Percentiles rank a stretch among this genome's conserved stretches.
Conservation (phyloP, 2,888 invertebrate genomes). For the Tachystola acroxantha region DNA sequence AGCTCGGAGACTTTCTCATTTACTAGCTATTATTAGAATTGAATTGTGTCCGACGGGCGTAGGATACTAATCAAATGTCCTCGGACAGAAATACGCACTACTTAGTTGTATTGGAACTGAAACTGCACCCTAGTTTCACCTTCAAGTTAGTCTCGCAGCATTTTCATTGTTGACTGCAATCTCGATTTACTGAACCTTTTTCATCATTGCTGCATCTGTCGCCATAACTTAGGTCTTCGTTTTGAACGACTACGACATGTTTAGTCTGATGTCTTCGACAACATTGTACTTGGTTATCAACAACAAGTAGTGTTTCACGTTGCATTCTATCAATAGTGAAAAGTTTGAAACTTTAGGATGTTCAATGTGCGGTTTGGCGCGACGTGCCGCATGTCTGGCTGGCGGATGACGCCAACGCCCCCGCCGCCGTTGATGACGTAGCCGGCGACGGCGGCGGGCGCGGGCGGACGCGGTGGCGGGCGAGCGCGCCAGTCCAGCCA, state of each 20-base stretch:
- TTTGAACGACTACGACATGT: constrained; percentile 28
- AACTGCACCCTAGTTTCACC: constrained; percentile 9
- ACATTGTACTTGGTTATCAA: constrained; percentile 26
- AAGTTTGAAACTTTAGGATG: constrained; percentile 34
- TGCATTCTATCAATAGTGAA: constrained; percentile 28
- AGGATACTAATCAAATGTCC: constrained; percentile 24
- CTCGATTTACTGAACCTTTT: neutral
- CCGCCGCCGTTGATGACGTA: constrained; percentile 20
- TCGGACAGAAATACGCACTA: constrained; percentile 21
- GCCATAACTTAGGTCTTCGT: constrained; percentile 9
- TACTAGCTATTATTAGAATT: constrained; percentile 46
- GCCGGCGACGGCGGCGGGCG: constrained; percentile 27
- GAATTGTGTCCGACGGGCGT: constrained; percentile 25
- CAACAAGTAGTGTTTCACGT: constrained; percentile 30
- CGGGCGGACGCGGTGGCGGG: constrained; percentile 16
- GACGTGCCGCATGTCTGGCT: constrained; percentile 26
- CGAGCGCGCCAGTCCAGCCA: constrained; percentile 31
- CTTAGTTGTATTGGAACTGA: constrained; percentile 19
- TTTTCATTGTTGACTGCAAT: no score
- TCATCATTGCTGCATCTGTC: no score
- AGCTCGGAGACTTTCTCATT: constrained; percentile 32
- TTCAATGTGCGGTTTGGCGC: constrained; percentile 21
- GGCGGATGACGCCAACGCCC: constrained; percentile 57
- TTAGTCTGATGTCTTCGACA: constrained; percentile 40
- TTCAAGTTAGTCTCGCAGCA: no score